Percentiles rank a stretch among this genome's conserved stretches.
These are phyloP conservation scores for Antechinus stuartii DNA, from an alignment of 2,113 vertebrate species.

Conservation along the genomic window DNA sequence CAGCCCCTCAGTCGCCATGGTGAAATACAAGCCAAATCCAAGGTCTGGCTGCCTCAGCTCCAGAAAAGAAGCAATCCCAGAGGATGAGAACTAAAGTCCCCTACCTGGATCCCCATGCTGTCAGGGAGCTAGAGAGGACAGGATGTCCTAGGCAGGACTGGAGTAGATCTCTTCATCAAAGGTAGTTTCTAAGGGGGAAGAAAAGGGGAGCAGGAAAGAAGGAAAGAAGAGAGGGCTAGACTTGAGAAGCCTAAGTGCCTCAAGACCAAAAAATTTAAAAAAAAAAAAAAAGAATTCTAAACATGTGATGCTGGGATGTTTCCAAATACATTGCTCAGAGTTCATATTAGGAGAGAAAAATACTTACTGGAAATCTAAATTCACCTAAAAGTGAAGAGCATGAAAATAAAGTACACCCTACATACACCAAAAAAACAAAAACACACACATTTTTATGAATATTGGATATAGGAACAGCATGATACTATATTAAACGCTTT, in stretches of 20 bases:
- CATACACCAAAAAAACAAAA: neutral
- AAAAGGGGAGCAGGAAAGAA: neutral
- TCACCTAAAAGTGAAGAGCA: neutral
- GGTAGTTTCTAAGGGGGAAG: neutral
- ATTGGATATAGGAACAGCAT: neutral
- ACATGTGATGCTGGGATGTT: neutral
- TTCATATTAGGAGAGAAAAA: neutral
- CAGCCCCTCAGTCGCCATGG: neutral
- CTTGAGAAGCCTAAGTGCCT: neutral
- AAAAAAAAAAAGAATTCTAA: neutral
- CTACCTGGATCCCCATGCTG: neutral
- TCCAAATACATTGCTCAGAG: slow-evolving; percentile 16
- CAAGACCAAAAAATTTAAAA: neutral
- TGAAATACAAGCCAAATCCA: neutral
- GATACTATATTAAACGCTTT: neutral
- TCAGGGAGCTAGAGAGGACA: neutral
- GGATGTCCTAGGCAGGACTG: neutral
- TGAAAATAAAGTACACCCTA: slow-evolving; percentile 13
- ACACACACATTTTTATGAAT: neutral
- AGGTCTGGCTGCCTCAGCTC: neutral
- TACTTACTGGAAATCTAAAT: neutral
- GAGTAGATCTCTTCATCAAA: neutral
- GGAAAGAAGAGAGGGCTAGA: neutral
- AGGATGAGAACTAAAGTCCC: neutral
- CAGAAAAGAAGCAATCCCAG: neutral